A percentile compares a stretch with the other conserved stretches of the same genome.
Conservation (phyloP, 2,888 invertebrate species). For the Phalera bucephala region DNA sequence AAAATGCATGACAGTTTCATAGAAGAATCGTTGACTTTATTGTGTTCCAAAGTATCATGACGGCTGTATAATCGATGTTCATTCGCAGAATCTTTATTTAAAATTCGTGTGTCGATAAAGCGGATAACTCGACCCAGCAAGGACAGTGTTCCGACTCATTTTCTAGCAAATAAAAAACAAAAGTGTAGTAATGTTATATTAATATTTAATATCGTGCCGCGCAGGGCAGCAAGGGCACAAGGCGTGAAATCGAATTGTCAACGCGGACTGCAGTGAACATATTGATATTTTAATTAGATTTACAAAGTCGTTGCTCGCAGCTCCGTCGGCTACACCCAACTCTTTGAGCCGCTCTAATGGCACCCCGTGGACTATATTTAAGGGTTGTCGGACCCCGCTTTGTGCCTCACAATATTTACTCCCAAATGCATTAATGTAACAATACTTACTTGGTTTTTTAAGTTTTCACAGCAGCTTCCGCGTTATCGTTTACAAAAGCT, state of each 20-base stretch:
- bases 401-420: conserved; percentile 81
- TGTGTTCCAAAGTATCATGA: conserved; percentile 56
- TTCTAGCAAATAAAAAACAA: conserved; percentile 12
- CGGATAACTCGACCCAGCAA: neutral
- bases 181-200: conserved; percentile 26
- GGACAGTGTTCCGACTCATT: neutral
- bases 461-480: conserved; percentile 79
- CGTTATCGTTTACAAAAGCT: conserved; percentile 81
- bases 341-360: conserved; percentile 80
- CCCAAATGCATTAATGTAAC: conserved; percentile 81
- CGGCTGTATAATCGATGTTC: conserved; percentile 54
- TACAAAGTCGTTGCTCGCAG: conserved; percentile 72
- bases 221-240: conserved; percentile 36
- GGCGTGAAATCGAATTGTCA: conserved; percentile 81
- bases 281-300: conserved; percentile 84
- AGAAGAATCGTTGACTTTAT: conserved; percentile 66
- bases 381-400: conserved; percentile 76
- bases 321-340: conserved; percentile 73
- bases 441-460: conserved; percentile 80
- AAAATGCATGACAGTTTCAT: conserved; percentile 62
- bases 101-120: conserved; percentile 2
- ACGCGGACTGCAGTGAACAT: conserved; percentile 74
- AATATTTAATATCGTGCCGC: conserved; percentile 34
- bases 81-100: conserved; percentile 43
- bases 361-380: conserved; percentile 77